Conservation (phyloP, 1,140 invertebrate species). For the Eueides isabella region DNA sequence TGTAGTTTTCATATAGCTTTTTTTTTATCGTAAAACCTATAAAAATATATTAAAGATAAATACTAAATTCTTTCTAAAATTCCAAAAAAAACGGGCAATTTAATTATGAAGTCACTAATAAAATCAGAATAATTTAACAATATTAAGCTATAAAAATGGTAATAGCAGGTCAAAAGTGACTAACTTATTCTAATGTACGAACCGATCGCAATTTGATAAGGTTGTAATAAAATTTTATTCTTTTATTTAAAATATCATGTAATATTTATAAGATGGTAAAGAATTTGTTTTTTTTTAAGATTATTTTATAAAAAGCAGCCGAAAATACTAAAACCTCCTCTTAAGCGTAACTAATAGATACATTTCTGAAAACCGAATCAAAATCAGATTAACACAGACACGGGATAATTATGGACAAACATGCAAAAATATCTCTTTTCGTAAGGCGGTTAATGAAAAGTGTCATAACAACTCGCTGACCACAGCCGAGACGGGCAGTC, state of each 20-base stretch:
- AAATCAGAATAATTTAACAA: constrained; percentile 8
- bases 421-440: too few relatives aligned
- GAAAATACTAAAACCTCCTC: too few relatives aligned
- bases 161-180: neutral
- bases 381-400: too few relatives aligned
- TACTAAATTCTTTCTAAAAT: too few relatives aligned
- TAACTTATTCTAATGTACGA: neutral
- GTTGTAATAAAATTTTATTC: neutral
- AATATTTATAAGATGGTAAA: constrained; percentile 12
- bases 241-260: constrained; percentile 17
- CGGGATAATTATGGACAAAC: too few relatives aligned
- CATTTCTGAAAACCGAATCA: too few relatives aligned
- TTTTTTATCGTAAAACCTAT: neutral
- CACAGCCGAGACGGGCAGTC: constrained; percentile 47
- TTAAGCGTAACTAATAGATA: too few relatives aligned
- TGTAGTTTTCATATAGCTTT: too few relatives aligned
- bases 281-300: too few relatives aligned
- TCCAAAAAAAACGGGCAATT: neutral
- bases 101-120: neutral
- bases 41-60: neutral
- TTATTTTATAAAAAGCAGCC: too few relatives aligned
- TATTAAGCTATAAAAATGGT: constrained; percentile 1
- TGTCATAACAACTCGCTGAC: constrained; percentile 70
- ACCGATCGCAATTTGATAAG: constrained; percentile 1
- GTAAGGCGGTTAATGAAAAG: too few relatives aligned